phyloP scores from a whole-genome alignment of 2,888 invertebrate species.

The Sesamia inferens region DNA sequence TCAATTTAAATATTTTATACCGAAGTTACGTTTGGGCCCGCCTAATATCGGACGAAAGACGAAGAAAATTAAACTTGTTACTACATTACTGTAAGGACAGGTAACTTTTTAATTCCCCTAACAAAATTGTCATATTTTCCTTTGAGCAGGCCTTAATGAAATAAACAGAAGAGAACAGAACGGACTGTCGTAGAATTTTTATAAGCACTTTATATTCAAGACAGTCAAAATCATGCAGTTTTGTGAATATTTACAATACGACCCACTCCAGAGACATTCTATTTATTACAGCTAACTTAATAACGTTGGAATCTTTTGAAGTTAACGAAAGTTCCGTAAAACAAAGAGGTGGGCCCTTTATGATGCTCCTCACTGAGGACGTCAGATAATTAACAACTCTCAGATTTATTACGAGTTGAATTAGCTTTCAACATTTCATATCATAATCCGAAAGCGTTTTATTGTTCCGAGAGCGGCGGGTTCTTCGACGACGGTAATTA shows the following conservation, averaged over 20 bases:
- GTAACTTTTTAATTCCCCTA: slow-evolving; percentile 87
- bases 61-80: slow-evolving; percentile 84
- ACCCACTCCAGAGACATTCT: slow-evolving; percentile 63
- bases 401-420: slow-evolving; percentile 84
- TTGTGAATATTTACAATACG: slow-evolving; percentile 71
- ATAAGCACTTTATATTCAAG: slow-evolving; percentile 70
- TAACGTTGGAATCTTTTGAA: slow-evolving; percentile 78
- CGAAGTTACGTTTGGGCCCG: slow-evolving; percentile 69
- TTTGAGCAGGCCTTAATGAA: slow-evolving; percentile 81
- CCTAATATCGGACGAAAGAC: slow-evolving; percentile 75
- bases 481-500: slow-evolving; percentile 76
- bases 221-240: slow-evolving; percentile 58
- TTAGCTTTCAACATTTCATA: slow-evolving; percentile 87
- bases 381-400: slow-evolving; percentile 85
- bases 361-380: slow-evolving; percentile 70
- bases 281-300: slow-evolving; percentile 76
- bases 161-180: slow-evolving; percentile 73
- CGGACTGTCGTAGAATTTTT: slow-evolving; percentile 79
- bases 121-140: slow-evolving; percentile 85
- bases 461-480: slow-evolving; percentile 74
- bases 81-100: slow-evolving; percentile 82
- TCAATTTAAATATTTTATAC: slow-evolving; percentile 77
- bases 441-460: slow-evolving; percentile 86
- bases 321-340: slow-evolving; percentile 74
- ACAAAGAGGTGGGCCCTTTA: slow-evolving; percentile 80